Evolutionary conservation across 2,113 vertebrate genomes (phyloP).

Genomic region (Pao palembangensis): DNA sequence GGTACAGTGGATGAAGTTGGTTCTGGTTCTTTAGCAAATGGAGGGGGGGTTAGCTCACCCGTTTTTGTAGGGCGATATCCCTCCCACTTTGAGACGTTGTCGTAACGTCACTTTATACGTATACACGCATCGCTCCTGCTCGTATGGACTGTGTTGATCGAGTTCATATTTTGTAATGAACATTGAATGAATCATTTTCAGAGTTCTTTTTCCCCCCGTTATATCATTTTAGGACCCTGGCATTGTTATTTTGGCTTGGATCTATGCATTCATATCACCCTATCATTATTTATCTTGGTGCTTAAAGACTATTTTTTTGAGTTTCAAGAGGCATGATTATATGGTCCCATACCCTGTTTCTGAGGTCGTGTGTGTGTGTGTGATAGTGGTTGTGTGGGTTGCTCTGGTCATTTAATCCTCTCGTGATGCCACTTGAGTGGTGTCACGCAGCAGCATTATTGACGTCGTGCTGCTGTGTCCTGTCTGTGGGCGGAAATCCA

Average conservation of each 20-base stretch:
- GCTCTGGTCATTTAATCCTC: conserved; percentile 28
- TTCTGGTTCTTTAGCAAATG: conserved; percentile 50
- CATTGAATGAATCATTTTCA: too few species aligned
- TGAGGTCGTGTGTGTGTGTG: background rate
- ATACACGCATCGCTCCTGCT: conserved; percentile 21
- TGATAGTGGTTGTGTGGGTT: background rate
- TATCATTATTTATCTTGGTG: background rate
- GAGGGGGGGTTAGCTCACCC: conserved; percentile 45
- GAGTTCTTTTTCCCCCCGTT: too few species aligned
- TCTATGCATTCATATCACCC: too few species aligned
- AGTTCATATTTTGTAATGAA: conserved; percentile 8
- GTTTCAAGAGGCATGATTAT: too few species aligned
- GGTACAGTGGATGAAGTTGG: conserved; percentile 23
- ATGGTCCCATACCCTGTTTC: too few species aligned
- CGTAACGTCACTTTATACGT: conserved; percentile 70
- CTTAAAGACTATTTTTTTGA: too few species aligned
- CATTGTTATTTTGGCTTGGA: background rate
- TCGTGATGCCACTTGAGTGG: conserved; percentile 36
- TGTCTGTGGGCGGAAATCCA: conserved; percentile 12
- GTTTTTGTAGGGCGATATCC: conserved; percentile 74
- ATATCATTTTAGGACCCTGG: background rate
- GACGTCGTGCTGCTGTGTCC: conserved; percentile 18
- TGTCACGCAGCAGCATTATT: conserved; percentile 15
- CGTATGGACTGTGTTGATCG: conserved; percentile 35
- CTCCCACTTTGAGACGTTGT: conserved; percentile 75